Evolutionary conservation across 2,888 invertebrate genomes (phyloP).

Genomic region (Adelognathus sp.): DNA sequence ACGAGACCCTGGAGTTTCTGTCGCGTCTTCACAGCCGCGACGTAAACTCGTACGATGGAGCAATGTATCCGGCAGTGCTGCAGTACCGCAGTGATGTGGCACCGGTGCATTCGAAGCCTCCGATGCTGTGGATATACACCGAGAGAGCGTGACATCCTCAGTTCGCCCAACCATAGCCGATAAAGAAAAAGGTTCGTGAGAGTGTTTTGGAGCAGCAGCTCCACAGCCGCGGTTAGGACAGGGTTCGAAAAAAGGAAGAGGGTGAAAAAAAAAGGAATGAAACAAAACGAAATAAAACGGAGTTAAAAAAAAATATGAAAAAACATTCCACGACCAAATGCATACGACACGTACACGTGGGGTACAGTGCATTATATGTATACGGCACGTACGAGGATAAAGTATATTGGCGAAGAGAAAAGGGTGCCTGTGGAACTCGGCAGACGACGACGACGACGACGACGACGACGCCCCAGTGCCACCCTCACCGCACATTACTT

Average conservation of each 20-base stretch:
- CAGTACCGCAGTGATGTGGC: neutral
- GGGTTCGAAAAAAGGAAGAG: conserved; percentile 11
- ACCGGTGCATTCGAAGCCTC: conserved; percentile 24
- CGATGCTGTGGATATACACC: neutral
- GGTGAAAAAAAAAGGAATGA: neutral
- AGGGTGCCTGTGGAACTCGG: neutral
- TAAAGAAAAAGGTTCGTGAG: conserved; percentile 42
- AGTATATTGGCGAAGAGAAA: conserved; percentile 5
- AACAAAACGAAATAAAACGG: neutral
- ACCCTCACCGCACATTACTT: conserved; percentile 56
- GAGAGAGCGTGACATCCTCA: too few species aligned
- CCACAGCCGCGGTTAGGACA: neutral
- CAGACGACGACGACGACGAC: conserved; percentile 23
- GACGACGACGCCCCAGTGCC: conserved; percentile 49
- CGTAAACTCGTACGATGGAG: conserved; percentile 19
- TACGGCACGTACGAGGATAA: conserved; percentile 9
- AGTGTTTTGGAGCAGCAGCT: conserved; percentile 17
- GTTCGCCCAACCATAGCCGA: conserved; percentile 34
- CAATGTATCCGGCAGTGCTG: conserved; percentile 29
- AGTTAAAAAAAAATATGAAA: neutral
- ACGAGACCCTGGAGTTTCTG: conserved; percentile 8
- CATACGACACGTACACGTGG: conserved; percentile 46
- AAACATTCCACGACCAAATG: conserved; percentile 51
- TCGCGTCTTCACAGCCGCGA: conserved; percentile 21
- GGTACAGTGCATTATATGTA: conserved; percentile 35